These are phyloP conservation scores for Anastrepha obliqua DNA, from an alignment of 1,140 invertebrate genomes.

Conservation along the genomic window DNA sequence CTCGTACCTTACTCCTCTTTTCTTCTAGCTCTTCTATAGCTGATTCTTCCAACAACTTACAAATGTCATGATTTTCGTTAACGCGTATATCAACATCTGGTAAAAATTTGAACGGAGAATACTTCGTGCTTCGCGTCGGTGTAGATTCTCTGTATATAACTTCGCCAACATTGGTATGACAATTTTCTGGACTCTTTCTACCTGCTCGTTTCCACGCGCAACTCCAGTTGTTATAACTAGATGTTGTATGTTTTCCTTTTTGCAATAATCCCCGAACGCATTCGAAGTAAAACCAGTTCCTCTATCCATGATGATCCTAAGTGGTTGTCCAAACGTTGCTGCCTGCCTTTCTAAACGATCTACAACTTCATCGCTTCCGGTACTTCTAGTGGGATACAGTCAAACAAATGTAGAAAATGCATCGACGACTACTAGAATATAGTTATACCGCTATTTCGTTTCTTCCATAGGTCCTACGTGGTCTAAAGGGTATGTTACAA, in stretches of 20 bases:
- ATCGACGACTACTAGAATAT: too few species aligned
- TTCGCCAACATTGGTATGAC: constrained; percentile 35
- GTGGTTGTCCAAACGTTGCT: not conserved
- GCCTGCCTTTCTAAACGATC: not conserved
- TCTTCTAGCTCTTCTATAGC: too few species aligned
- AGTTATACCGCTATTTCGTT: constrained; percentile 71
- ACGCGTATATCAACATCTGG: not conserved
- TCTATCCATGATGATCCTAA: not conserved
- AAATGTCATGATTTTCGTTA: not conserved
- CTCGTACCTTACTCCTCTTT: too few species aligned
- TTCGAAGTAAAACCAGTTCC: constrained; percentile 43
- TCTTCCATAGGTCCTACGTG: constrained; percentile 67
- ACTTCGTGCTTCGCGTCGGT: not conserved
- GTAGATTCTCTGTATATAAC: not conserved
- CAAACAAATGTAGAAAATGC: constrained; percentile 74
- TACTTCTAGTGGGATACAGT: constrained; percentile 63
- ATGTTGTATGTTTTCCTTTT: constrained; percentile 14
- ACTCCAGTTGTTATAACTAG: constrained; percentile 13
- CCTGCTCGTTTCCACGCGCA: not conserved
- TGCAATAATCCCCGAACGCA: not conserved
- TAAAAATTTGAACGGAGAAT: not conserved
- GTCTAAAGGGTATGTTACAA: constrained; percentile 60
- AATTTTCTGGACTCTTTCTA: not conserved
- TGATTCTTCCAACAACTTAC: not conserved
- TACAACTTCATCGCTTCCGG: constrained; percentile 57